A percentile compares a stretch with the other conserved stretches of the same genome.
These are phyloP conservation scores for Parascotia fuliginaria DNA, from an alignment of 2,888 invertebrate genomes.

Conservation along the genomic window DNA sequence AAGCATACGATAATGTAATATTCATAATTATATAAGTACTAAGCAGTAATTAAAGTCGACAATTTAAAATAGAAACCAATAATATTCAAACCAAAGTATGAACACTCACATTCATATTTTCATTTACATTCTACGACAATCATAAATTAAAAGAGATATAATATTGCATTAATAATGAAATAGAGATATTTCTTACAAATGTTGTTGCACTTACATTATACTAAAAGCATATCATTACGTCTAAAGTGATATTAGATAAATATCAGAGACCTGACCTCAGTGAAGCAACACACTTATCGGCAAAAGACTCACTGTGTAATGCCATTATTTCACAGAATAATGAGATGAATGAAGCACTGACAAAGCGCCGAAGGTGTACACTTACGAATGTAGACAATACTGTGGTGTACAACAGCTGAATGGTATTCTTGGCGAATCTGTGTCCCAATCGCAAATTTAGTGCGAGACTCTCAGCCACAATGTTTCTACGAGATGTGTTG, in stretches of 20 bases:
- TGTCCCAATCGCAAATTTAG: slow-evolving; percentile 76
- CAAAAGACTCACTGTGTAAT: slow-evolving; percentile 32
- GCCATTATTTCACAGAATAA: slow-evolving; percentile 38
- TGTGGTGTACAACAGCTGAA: slow-evolving; percentile 54
- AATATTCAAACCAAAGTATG: neutral
- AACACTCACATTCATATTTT: neutral
- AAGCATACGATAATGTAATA: no score
- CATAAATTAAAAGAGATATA: no score
- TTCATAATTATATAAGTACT: no score
- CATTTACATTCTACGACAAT: no score
- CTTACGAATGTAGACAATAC: slow-evolving; percentile 51
- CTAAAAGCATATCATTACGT: slow-evolving; percentile 35
- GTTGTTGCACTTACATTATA: slow-evolving; percentile 2
- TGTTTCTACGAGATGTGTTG: slow-evolving; percentile 70
- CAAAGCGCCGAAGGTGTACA: slow-evolving; percentile 43
- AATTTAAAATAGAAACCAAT: slow-evolving; percentile 10
- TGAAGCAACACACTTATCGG: slow-evolving; percentile 40
- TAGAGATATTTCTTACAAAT: slow-evolving; percentile 1
- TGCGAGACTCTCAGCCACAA: slow-evolving; percentile 70
- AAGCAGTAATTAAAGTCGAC: neutral
- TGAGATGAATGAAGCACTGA: slow-evolving; percentile 40
- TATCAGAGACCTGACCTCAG: slow-evolving; percentile 42
- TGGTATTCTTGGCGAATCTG: slow-evolving; percentile 66
- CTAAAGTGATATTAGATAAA: slow-evolving; percentile 42
- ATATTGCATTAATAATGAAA: no score